Base-by-base conservation (phyloP, 2,113 vertebrate genomes). In the Blennius ocellaris region DNA sequence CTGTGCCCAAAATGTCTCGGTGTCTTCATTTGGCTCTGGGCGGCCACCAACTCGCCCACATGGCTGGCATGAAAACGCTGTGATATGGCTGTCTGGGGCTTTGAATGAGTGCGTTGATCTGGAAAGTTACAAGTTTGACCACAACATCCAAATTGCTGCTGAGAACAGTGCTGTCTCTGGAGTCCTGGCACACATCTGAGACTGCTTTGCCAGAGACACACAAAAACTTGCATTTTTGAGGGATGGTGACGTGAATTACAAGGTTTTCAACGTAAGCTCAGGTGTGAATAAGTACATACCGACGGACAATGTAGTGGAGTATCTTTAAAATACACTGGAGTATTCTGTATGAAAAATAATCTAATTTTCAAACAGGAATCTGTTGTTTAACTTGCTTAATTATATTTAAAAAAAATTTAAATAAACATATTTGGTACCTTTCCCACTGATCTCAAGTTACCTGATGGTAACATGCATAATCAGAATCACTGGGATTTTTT, bases 91-190 rank as follows among this genome's bases (percentile, higher is more conserved):
- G 37, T 51, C n/a, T 53, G 39, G 36, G 49, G 30, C 48, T 66
- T 78, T 43, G 8, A 48, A 52, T 67, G 39, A 49, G 39, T 49
- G 43, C 16, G 10, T 53, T 54, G 14, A 38, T 38, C 5, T 53
- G 14, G 53, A 61, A 56, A 49, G 15, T 52, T 21, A 57, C 9
- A 48, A 14, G 43, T 51, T 38, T 51, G 41, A 78, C 49, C 48
- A 52, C 15, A 66, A 17, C 38, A 50, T 56, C 55, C 38, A 15
- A 21, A 49, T 1, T 16, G 7, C 30, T 7, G 1, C 21, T 30
- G 37, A 66, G 40, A 61, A 14, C 11, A 40, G 9, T 5, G 2
- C 39, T 50, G 43, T 63, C 5, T 6, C 3, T 60, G 47, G 30
- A 14, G 39, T 12, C 7, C n/a, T 49, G n/a, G 11, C 6, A 48